Base-by-base conservation (phyloP, 2,797 vertebrate species). In the Artibeus lituratus region DNA sequence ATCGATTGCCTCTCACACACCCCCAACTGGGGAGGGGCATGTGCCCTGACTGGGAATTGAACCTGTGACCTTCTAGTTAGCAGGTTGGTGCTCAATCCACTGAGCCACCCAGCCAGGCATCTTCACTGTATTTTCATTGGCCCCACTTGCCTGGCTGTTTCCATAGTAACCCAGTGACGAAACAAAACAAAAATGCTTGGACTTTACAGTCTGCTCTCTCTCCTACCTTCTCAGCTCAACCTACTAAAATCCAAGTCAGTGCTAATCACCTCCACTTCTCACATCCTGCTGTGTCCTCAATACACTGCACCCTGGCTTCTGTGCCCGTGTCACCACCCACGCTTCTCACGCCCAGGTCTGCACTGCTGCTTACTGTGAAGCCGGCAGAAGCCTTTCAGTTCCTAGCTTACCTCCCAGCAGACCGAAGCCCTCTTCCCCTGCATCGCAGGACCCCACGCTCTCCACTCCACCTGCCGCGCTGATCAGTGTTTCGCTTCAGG, bases 151-250 rank as follows among this genome's bases (percentile, higher is more conserved):
- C 82, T 42, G 76, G 62, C 49, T 77, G 10, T 26, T 90, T 76
- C 70, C 39, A 59, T 53, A 10, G 0, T 59, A 87, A 90, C 67
- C n/a, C 57, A 55, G 39, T 70, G 91, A 87, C 55, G 85, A 78
- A 72, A 85, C 37, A 42, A 77, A 44, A 24, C 32, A 47, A 44
- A 57, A 72, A 10, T 55, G 15, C 35, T 57, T 81, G 9, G 10
- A 35, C 72, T 83, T 87, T 10, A 37, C 29, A 37, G 21, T 3
- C 57, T 87, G 37, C n/a, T 69, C 26, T 69, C 21, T 57, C 73
- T 91, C 47, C 82, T 78, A 3, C 47, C 5, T 78, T 65, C 29
- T 88, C 70, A 88, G 51, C 42, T 59, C 69, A 57, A n/a, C 55
- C 35, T 35, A 1, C 39, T 73, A 55, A 70, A 51, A 21, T 73